Percentiles rank a stretch among this genome's conserved stretches.
phyloP scores from a whole-genome alignment of 35 echinoderm and acorn worm genomes.

The Patiria miniata region DNA sequence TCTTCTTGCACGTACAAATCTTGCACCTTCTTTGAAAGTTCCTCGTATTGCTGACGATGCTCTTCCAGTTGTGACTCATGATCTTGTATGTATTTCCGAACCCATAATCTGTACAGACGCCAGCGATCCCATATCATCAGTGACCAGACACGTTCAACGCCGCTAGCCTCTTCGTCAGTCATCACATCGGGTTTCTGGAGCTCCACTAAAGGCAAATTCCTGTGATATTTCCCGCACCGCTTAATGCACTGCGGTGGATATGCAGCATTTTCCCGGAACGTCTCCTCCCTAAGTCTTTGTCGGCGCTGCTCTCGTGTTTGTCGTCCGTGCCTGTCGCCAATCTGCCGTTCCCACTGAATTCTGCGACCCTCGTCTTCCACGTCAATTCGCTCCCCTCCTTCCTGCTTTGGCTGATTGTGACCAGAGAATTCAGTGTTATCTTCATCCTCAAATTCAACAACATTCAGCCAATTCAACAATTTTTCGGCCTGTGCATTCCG shows the following conservation, averaged over 20 bases:
- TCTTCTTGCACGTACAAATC: conserved; percentile 55
- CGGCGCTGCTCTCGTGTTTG: not conserved
- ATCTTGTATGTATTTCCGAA: conserved; percentile 12
- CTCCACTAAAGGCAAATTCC: not conserved
- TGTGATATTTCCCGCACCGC: not conserved
- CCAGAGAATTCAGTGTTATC: not conserved
- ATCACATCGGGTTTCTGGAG: not conserved
- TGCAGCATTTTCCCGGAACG: not conserved
- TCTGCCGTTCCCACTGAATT: conserved; percentile 25
- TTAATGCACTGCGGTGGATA: not conserved
- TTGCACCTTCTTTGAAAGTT: conserved; percentile 30
- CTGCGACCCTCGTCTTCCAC: conserved; percentile 29
- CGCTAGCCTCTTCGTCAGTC: conserved; percentile 45
- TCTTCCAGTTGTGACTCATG: conserved; percentile 18
- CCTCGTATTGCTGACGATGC: not conserved
- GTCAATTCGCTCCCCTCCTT: not conserved
- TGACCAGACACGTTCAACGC: conserved; percentile 46
- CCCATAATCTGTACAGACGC: conserved; percentile 75
- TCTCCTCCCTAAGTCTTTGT: not conserved
- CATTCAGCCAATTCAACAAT: not conserved
- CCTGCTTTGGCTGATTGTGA: not conserved
- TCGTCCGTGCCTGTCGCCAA: not conserved
- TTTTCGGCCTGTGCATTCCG: not conserved
- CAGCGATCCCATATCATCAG: conserved; percentile 41
- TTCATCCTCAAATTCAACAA: conserved; percentile 12